Conservation (phyloP, 2,797 vertebrate species). For the Fundulus diaphanus region DNA sequence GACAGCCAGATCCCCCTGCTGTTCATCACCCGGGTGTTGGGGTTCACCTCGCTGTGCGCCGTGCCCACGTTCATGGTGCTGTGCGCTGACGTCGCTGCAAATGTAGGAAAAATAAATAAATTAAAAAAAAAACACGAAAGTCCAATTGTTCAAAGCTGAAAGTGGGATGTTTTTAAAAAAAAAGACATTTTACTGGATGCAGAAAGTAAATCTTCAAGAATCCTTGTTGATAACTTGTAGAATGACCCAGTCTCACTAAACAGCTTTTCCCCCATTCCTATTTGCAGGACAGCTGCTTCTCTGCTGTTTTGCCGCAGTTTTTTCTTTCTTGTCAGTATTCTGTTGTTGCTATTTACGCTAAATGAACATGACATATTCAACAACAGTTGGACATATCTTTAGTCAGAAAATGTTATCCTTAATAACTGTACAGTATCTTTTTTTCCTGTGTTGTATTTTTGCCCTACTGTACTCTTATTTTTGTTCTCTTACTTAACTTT, state of each 20-base stretch:
- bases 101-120: no score
- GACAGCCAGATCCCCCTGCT: constrained; percentile 98
- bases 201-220: neutral
- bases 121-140: neutral
- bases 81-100: neutral
- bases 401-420: no score
- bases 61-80: constrained; percentile 93
- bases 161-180: neutral
- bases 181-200: neutral
- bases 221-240: neutral
- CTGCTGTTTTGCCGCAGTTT: no score
- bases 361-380: no score
- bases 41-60: constrained; percentile 98
- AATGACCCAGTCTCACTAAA: neutral
- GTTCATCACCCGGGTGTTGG: constrained; percentile 97
- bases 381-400: no score
- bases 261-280: neutral
- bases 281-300: neutral
- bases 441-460: no score
- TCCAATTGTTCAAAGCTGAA: neutral
- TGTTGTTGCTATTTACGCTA: no score
- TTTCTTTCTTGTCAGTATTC: no score
- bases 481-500: no score
- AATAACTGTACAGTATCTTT: no score
- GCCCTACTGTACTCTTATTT: no score